Evolutionary conservation across 2,113 vertebrate genomes (phyloP).

Genomic region (Zosterops pallidus): DNA sequence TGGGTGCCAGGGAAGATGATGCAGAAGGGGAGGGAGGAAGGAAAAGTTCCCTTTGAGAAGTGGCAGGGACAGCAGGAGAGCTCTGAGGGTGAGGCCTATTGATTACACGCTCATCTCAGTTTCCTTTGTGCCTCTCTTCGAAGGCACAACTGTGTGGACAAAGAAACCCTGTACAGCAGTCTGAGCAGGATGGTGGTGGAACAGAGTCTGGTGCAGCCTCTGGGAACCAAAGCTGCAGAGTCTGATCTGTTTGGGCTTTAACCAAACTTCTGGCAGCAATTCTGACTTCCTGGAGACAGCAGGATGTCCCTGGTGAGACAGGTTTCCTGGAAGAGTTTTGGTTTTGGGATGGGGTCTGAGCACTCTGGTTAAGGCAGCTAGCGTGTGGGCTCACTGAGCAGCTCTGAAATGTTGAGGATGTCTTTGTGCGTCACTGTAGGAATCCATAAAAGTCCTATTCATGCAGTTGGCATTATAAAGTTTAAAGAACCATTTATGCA

Average conservation of each 20-base stretch:
- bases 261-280: background rate
- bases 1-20: background rate
- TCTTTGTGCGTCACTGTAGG: slow-evolving; percentile 23
- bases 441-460: slow-evolving; percentile 17
- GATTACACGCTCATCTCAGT: background rate
- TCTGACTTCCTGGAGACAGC: background rate
- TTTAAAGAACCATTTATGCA: slow-evolving; percentile 13
- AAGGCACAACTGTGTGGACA: background rate
- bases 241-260: background rate
- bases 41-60: slow-evolving; percentile 40
- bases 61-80: slow-evolving; percentile 1
- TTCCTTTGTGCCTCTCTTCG: background rate
- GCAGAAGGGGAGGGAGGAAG: background rate
- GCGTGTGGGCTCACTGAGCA: background rate
- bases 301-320: background rate
- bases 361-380: background rate
- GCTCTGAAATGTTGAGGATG: background rate
- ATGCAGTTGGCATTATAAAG: slow-evolving; percentile 9
- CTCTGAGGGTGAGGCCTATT: slow-evolving; percentile 1
- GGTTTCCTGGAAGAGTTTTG: background rate
- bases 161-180: background rate
- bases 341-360: background rate
- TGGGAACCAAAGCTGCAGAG: background rate
- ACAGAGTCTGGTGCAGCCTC: background rate
- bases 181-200: background rate